A percentile compares a stretch with the other conserved stretches of the same genome.
Conservation (phyloP, 2,888 invertebrate genomes). For the Brenthis daphne region DNA sequence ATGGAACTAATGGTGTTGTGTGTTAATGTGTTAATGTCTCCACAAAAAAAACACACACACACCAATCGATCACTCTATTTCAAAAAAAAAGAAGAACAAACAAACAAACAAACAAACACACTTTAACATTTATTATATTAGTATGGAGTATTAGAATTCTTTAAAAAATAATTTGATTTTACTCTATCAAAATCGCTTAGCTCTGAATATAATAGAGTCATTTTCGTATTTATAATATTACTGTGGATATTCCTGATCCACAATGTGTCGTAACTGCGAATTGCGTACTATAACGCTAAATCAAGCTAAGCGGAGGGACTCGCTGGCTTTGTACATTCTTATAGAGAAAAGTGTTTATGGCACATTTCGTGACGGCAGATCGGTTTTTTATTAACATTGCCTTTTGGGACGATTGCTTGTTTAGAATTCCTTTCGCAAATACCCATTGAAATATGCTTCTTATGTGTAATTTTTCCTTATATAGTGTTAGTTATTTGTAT, state of each 20-base stretch:
- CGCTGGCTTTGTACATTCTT: conserved; percentile 40
- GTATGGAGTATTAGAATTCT: no score
- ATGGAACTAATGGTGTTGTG: no score
- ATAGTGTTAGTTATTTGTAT: no score
- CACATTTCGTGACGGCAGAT: conserved; percentile 44
- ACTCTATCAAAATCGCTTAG: no score
- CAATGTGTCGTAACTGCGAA: conserved; percentile 6
- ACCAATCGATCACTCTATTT: no score
- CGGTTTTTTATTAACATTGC: conserved; percentile 34
- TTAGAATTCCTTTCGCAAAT: conserved; percentile 7
- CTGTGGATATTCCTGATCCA: conserved; percentile 7
- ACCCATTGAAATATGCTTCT: background rate
- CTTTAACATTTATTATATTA: no score
- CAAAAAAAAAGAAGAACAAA: no score
- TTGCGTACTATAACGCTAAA: conserved; percentile 11
- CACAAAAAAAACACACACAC: no score
- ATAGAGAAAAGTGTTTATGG: conserved; percentile 69
- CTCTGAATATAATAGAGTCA: no score
- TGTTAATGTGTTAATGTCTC: no score
- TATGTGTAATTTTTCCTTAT: background rate
- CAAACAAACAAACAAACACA: no score
- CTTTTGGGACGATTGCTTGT: conserved; percentile 22
- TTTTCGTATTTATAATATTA: background rate
- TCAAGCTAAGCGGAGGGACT: conserved; percentile 8
- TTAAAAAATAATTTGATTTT: background rate